These are phyloP conservation scores for Aphelenchoides fujianensis DNA, from an alignment of 1,140 invertebrate species.

Conservation along the genomic window DNA sequence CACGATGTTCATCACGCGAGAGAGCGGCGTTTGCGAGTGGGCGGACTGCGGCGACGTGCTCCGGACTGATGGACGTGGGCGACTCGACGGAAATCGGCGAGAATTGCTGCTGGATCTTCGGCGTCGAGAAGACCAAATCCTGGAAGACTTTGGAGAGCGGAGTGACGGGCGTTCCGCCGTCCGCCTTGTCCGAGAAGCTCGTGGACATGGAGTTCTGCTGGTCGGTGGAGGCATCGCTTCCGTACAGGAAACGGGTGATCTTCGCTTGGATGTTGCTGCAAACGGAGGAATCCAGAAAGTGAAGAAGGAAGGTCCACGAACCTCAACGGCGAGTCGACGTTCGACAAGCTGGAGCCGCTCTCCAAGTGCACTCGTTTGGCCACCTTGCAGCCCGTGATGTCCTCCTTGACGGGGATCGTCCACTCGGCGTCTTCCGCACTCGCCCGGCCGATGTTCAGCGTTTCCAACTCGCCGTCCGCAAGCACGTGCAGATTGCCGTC, in stretches of 20 bases:
- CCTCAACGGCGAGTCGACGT: conserved; percentile 44
- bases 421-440: conserved; percentile 31
- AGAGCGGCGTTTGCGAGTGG: neutral
- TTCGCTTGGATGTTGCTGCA: conserved; percentile 42
- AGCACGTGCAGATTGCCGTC: conserved; percentile 33
- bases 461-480: conserved; percentile 34
- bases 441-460: conserved; percentile 16
- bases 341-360: conserved; percentile 33
- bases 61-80: conserved; percentile 9
- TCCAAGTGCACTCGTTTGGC: conserved; percentile 39
- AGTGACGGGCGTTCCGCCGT: conserved; percentile 21
- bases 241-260: conserved; percentile 46
- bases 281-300: conserved; percentile 11
- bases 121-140: conserved; percentile 8
- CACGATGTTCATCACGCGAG: conserved; percentile 7
- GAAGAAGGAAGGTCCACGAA: neutral
- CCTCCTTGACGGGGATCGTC: conserved; percentile 31
- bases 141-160: conserved; percentile 25
- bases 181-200: conserved; percentile 17
- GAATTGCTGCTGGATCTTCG: conserved; percentile 9
- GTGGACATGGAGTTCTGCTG: conserved; percentile 16
- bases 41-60: conserved; percentile 13
- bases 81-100: conserved; percentile 5
- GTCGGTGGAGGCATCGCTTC: conserved; percentile 14
- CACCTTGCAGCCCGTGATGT: conserved; percentile 39